Evolutionary conservation across 2,888 invertebrate genomes (phyloP).

Genomic region (Artemia sinica): DNA sequence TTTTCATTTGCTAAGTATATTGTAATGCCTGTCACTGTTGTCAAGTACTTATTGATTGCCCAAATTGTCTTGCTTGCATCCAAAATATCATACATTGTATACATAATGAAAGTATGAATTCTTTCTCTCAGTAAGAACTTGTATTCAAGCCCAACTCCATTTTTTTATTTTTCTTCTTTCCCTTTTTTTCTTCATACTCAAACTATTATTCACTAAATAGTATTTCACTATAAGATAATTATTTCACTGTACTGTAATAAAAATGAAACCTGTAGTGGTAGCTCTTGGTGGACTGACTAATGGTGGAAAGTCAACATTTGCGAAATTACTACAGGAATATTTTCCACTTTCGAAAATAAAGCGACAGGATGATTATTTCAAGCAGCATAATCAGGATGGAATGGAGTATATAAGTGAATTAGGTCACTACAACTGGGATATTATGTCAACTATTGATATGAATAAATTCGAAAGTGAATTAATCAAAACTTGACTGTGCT

Average conservation of each 20-base stretch:
- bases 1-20: constrained; percentile 37
- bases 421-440: constrained; percentile 56
- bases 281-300: constrained; percentile 62
- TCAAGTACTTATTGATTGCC: constrained; percentile 40
- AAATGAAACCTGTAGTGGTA: constrained; percentile 38
- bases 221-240: not conserved
- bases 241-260: not conserved
- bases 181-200: not conserved
- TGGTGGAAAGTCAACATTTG: constrained; percentile 64
- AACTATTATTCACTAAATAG: not conserved
- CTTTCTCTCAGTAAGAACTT: constrained; percentile 1
- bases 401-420: constrained; percentile 45
- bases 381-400: constrained; percentile 44
- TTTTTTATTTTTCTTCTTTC: not conserved
- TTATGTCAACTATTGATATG: constrained; percentile 54
- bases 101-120: not conserved
- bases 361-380: constrained; percentile 59
- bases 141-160: not conserved
- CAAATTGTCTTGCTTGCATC: not conserved
- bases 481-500: constrained; percentile 12
- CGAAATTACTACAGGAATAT: constrained; percentile 37
- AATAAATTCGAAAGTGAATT: constrained; percentile 37
- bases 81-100: not conserved
- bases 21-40: constrained; percentile 41
- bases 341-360: constrained; percentile 36